Evolutionary conservation across 2,113 vertebrate species (phyloP).

Genomic region (Podarcis muralis): DNA sequence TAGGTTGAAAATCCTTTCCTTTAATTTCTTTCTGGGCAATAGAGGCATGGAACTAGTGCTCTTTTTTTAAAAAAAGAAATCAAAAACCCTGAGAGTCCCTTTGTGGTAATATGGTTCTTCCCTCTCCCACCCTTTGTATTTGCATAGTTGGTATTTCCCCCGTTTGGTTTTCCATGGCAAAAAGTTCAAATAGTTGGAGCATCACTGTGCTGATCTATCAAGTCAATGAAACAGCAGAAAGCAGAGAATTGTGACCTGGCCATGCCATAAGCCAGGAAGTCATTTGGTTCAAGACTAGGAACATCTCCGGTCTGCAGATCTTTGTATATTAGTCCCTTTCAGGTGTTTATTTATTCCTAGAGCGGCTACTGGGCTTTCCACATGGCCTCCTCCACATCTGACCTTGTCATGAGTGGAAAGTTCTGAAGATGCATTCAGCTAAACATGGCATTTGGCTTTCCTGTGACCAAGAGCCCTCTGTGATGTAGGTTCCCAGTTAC

Average conservation of each 20-base stretch:
- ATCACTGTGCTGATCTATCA: conserved; percentile 24
- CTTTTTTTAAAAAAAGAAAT: background rate
- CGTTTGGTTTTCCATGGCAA: conserved; percentile 35
- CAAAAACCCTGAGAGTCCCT: conserved; percentile 15
- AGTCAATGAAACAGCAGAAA: conserved; percentile 30
- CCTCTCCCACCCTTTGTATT: background rate
- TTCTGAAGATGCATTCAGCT: background rate
- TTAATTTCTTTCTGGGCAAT: background rate
- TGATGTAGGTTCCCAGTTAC: too few species aligned
- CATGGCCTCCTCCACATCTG: too few species aligned
- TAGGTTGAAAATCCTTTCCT: conserved; percentile 79
- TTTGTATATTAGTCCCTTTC: background rate
- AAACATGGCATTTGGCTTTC: too few species aligned
- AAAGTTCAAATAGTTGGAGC: conserved; percentile 34
- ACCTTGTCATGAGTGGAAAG: background rate
- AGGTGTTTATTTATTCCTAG: background rate
- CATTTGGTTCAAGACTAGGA: conserved; percentile 1
- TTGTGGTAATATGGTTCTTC: conserved; percentile 15
- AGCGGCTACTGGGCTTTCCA: background rate
- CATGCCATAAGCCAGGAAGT: background rate
- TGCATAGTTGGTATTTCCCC: conserved; percentile 30
- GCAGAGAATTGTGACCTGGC: conserved; percentile 2
- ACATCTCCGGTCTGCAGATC: background rate
- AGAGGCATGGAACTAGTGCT: background rate
- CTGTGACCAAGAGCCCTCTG: too few species aligned